Base-by-base conservation (phyloP, 2,797 vertebrate genomes). In the Propithecus deckenii region DNA sequence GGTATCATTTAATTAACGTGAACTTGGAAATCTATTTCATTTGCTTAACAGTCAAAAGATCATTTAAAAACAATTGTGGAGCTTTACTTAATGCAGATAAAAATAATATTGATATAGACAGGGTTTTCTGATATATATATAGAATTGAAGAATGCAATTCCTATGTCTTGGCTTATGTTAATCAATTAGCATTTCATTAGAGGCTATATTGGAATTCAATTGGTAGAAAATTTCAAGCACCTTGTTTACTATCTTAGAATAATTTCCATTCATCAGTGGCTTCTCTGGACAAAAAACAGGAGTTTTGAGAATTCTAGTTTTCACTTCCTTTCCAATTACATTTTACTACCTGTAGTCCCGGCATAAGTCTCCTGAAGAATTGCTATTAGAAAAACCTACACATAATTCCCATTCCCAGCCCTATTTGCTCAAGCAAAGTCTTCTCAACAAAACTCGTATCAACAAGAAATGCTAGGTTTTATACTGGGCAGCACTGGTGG, bases 1-100 rank as follows among this genome's bases (percentile, higher is more conserved):
- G 52, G 75, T n/a, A 86, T 67, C 20, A n/a, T 71, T 83, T 91
- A 94, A 81, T 95, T 83, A 94, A 94, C 23, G 79, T n/a, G 14
- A 95, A 87, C 15, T 81, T 91, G n/a, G 75, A 96, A 75, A 75
- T 85, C 8, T 83, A 23, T 23, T 88, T 96, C 48, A 11, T 91
- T 59, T 87, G 32, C 50, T 89, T 89, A 28, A 80, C 11, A 90
- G 6, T 2, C 80, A 91, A 50, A 91, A 7, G 4, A 35, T 38
- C 46, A 81, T 38, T 50, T 94, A 43, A 93, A 92, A 6, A 38
- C 14, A 87, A 57, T 23, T 74, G 20, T 2, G 61, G 5, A 3
- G 20, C 9, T 81, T 91, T 35, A 86, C 23, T 72, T 63, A 88
- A 63, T 67, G 25, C n/a, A 92, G 30, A 79, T 75, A 65, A 57